These are phyloP conservation scores for Dioctria rufipes DNA, from an alignment of 2,888 invertebrate species.

Conservation along the genomic window DNA sequence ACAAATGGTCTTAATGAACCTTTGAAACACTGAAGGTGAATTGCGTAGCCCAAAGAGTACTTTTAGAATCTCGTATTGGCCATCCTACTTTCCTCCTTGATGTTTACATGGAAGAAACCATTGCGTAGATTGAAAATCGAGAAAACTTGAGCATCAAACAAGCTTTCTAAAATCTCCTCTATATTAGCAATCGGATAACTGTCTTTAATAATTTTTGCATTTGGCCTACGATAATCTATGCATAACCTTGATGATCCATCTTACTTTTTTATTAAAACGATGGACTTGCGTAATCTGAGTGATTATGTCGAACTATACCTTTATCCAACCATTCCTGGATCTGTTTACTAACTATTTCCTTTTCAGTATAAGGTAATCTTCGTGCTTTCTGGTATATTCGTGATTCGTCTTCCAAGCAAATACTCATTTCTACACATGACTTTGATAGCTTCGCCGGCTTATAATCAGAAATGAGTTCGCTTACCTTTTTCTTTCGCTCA, in stretches of 20 bases:
- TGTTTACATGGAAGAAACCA: constrained; percentile 25
- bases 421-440: not conserved
- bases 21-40: not conserved
- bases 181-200: constrained; percentile 52
- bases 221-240: constrained; percentile 61
- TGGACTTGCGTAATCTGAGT: constrained; percentile 60
- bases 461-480: too few relatives aligned
- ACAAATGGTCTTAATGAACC: too few relatives aligned
- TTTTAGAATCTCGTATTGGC: not conserved
- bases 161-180: constrained; percentile 56
- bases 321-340: constrained; percentile 63
- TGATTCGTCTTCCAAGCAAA: constrained; percentile 58
- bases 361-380: constrained; percentile 62
- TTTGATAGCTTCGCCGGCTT: too few relatives aligned
- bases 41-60: not conserved
- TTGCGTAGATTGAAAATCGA: too few relatives aligned
- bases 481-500: too few relatives aligned
- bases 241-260: constrained; percentile 58
- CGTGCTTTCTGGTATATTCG: constrained; percentile 62
- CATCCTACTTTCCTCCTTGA: not conserved
- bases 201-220: constrained; percentile 49
- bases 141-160: constrained; percentile 61
- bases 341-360: constrained; percentile 61
- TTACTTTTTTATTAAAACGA: constrained; percentile 60
- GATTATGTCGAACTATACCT: constrained; percentile 54